Evolutionary conservation across 2,797 vertebrate genomes (phyloP).

Genomic region (Pseudochirops cupreus): DNA sequence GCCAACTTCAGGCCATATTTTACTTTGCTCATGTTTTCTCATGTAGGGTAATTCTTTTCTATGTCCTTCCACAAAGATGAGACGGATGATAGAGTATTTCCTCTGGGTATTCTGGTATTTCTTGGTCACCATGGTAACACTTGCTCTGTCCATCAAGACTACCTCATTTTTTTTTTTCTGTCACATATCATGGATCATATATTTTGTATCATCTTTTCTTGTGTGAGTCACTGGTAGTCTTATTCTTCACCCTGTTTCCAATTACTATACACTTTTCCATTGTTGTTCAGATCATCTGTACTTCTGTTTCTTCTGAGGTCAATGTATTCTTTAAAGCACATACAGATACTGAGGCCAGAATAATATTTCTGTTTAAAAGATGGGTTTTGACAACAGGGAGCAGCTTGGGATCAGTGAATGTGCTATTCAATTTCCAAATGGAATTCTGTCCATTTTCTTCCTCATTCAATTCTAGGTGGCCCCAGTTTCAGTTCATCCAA

Average conservation of each 20-base stretch:
- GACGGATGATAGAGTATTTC: neutral
- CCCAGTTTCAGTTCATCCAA: neutral
- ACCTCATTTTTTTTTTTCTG: neutral
- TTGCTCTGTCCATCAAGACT: neutral
- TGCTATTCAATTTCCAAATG: neutral
- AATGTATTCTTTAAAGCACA: neutral
- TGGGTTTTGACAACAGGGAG: neutral
- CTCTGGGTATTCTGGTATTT: neutral
- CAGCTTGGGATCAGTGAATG: neutral
- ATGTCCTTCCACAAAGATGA: neutral
- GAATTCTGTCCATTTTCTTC: neutral
- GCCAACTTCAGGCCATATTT: neutral
- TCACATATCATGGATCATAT: neutral
- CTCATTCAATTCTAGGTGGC: neutral
- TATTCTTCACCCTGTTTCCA: neutral
- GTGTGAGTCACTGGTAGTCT: neutral
- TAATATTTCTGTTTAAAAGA: neutral
- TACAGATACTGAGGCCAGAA: neutral
- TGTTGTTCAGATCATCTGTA: neutral
- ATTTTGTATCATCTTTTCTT: neutral
- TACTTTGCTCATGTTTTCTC: neutral
- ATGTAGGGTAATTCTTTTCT: neutral
- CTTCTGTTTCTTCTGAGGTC: neutral
- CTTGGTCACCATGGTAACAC: neutral
- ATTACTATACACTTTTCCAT: neutral